These are phyloP conservation scores for Andricus quercusramuli DNA, from an alignment of 2,888 invertebrate genomes.

Conservation along the genomic window DNA sequence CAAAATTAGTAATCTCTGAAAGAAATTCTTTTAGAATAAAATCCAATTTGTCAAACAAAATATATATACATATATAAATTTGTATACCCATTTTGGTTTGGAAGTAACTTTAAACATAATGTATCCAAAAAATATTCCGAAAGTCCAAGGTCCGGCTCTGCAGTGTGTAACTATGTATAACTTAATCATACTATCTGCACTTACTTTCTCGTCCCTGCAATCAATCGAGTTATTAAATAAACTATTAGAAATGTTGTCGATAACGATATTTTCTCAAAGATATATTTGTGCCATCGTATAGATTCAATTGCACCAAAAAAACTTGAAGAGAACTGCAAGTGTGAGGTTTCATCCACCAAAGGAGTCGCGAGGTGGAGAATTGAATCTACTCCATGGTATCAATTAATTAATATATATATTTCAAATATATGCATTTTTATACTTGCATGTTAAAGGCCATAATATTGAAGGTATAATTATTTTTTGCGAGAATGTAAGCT, in stretches of 20 bases:
- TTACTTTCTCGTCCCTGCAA: neutral
- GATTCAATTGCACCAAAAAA: too few relatives aligned
- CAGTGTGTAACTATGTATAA: constrained; percentile 2
- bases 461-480: neutral
- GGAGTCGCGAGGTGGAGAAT: too few relatives aligned
- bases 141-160: constrained; percentile 10
- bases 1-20: constrained; percentile 48
- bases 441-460: neutral
- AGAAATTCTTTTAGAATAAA: neutral
- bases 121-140: too few relatives aligned
- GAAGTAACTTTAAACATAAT: neutral
- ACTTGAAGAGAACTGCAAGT: too few relatives aligned
- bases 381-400: neutral
- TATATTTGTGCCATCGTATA: too few relatives aligned
- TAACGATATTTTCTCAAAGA: too few relatives aligned
- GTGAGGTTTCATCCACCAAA: too few relatives aligned
- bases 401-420: neutral
- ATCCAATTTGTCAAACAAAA: neutral
- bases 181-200: neutral
- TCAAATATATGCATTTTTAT: neutral
- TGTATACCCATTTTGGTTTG: neutral
- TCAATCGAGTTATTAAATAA: neutral
- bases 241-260: too few relatives aligned
- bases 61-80: neutral
- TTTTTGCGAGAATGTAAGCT: constrained; percentile 70